Evolutionary conservation across 2,888 invertebrate genomes (phyloP).

Genomic region (Listrodromus nycthemerus): DNA sequence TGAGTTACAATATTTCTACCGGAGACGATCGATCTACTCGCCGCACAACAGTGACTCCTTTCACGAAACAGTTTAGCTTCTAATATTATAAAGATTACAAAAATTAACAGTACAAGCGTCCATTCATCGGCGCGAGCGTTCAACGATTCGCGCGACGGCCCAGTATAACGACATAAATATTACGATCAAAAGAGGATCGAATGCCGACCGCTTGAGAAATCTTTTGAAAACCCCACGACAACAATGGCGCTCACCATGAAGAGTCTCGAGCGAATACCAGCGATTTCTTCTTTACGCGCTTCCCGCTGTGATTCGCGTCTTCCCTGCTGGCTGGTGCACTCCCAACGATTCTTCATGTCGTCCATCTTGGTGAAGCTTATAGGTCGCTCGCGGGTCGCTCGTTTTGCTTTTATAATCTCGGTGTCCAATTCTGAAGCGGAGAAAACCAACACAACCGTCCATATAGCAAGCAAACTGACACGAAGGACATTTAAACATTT

Average conservation of each 20-base stretch:
- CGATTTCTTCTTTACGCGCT: conserved; percentile 95
- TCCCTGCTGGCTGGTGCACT: conserved; percentile 85
- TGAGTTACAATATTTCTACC: too few species aligned
- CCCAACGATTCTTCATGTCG: conserved; percentile 93
- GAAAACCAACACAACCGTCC: conserved; percentile 23
- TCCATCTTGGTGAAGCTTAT: conserved; percentile 93
- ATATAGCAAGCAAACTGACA: conserved; percentile 14
- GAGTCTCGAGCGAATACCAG: conserved; percentile 92
- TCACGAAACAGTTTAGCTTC: background rate
- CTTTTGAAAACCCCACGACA: conserved; percentile 8
- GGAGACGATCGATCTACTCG: background rate
- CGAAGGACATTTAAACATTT: conserved; percentile 23
- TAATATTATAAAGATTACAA: background rate
- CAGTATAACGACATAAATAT: background rate
- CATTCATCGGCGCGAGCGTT: background rate
- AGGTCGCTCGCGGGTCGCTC: conserved; percentile 89
- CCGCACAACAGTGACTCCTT: background rate
- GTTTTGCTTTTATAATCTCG: conserved; percentile 87
- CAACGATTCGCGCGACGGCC: background rate
- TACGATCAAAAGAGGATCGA: background rate
- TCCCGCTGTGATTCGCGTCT: conserved; percentile 89
- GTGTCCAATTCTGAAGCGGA: conserved; percentile 87
- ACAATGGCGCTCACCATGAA: conserved; percentile 88
- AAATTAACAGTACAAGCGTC: background rate
- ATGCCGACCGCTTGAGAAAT: conserved; percentile 11